These are phyloP conservation scores for Luffia ferchaultella DNA, from an alignment of 2,888 invertebrate genomes.

Conservation along the genomic window DNA sequence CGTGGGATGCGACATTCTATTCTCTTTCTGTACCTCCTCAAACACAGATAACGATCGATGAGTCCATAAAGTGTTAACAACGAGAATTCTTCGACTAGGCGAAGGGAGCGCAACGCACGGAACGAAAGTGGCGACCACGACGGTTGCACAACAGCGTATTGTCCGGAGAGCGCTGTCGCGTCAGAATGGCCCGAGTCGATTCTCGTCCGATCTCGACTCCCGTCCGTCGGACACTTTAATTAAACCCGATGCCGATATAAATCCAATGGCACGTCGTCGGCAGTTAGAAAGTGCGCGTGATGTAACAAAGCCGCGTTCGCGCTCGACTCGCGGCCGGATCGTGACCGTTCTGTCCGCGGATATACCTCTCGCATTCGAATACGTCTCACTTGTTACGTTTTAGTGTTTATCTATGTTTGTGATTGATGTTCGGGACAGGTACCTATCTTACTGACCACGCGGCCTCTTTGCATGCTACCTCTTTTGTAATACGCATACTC, in stretches of 20 bases:
- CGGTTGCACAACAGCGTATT: background rate
- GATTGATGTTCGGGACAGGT: background rate
- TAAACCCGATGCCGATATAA: conserved; percentile 44
- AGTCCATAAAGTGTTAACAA: background rate
- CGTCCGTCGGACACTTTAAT: conserved; percentile 36
- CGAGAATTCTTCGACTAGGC: background rate
- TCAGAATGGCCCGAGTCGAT: conserved; percentile 8
- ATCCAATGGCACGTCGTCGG: conserved; percentile 37
- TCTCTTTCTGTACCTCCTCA: background rate
- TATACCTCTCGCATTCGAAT: background rate
- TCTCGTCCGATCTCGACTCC: conserved; percentile 15
- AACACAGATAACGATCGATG: background rate
- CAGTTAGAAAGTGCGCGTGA: conserved; percentile 50
- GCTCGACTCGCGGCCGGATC: conserved; percentile 25
- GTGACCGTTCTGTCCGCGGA: conserved; percentile 32
- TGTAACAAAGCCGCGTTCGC: conserved; percentile 38
- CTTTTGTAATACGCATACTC: background rate
- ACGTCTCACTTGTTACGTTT: background rate
- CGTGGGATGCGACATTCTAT: background rate
- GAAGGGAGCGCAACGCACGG: no score
- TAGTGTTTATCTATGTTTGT: background rate
- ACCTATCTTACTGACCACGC: background rate
- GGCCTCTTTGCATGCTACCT: background rate
- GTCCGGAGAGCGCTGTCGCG: background rate
- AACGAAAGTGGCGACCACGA: background rate